Evolutionary conservation across 1,140 invertebrate species (phyloP).

Genomic region (Formica exsecta): DNA sequence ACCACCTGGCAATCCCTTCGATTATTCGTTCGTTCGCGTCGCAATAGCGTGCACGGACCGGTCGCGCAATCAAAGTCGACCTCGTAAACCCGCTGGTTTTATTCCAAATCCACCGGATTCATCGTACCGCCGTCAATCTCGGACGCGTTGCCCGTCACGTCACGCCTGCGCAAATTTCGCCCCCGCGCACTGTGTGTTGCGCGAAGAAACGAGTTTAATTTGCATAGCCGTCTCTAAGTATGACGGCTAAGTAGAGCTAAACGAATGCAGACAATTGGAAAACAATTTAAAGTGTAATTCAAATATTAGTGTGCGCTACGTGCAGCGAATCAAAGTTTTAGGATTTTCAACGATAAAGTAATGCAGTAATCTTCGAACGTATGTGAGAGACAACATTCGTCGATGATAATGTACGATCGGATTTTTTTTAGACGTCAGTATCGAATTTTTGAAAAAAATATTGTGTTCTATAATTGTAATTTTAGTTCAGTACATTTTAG

Average conservation of each 20-base stretch:
- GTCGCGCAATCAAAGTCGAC: constrained; percentile 57
- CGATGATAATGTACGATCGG: not conserved
- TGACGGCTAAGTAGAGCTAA: not conserved
- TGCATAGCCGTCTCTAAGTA: not conserved
- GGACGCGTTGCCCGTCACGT: constrained; percentile 27
- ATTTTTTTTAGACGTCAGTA: not conserved
- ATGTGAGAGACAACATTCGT: not conserved
- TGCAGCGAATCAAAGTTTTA: not conserved
- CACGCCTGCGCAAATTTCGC: constrained; percentile 37
- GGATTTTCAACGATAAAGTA: not conserved
- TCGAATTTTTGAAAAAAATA: not conserved
- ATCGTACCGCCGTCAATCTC: constrained; percentile 40
- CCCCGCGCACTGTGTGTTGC: not conserved
- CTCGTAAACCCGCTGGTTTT: constrained; percentile 60
- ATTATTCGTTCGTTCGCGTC: constrained; percentile 65
- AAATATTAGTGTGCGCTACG: not conserved
- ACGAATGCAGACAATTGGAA: not conserved
- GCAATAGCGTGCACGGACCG: constrained; percentile 46
- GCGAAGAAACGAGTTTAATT: constrained; percentile 42
- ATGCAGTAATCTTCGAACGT: not conserved
- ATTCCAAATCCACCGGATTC: constrained; percentile 53
- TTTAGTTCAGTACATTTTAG: not conserved
- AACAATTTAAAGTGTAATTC: constrained; percentile 1
- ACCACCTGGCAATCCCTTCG: constrained; percentile 64
- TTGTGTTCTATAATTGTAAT: not conserved